These are phyloP conservation scores for Perizoma flavofasciatum DNA, from an alignment of 2,888 invertebrate genomes.

Conservation along the genomic window DNA sequence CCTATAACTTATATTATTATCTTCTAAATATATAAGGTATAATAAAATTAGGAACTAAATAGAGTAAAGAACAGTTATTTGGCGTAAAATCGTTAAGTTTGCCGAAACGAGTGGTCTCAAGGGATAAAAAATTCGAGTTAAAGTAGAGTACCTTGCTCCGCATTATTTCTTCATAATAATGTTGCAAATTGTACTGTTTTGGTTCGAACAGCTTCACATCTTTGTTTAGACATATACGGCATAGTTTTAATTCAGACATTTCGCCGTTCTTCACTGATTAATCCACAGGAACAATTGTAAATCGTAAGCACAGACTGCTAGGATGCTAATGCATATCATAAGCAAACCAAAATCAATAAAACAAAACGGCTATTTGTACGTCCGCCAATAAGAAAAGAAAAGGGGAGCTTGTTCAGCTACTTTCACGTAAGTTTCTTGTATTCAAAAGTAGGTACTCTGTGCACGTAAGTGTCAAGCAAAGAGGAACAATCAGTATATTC, in stretches of 20 bases:
- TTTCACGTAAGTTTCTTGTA: conserved; percentile 2
- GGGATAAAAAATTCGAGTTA: neutral
- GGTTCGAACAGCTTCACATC: conserved; percentile 54
- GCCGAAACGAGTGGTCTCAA: no score
- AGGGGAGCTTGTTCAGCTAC: neutral
- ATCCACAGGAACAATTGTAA: neutral
- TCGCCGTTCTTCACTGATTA: neutral
- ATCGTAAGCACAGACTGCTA: neutral
- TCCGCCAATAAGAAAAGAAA: neutral
- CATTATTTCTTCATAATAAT: conserved; percentile 59
- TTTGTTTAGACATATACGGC: conserved; percentile 57
- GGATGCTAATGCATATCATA: neutral
- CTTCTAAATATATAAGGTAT: no score
- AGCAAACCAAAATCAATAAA: neutral
- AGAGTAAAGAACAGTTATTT: no score
- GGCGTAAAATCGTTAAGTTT: no score
- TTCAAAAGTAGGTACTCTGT: no score
- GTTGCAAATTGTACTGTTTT: conserved; percentile 51
- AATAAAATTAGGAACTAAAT: no score
- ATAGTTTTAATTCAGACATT: conserved; percentile 55
- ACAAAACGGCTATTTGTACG: neutral
- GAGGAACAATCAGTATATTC: neutral
- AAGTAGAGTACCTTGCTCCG: conserved; percentile 52
- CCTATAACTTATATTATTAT: no score
- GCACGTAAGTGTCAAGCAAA: no score